Percentiles rank a stretch among this genome's conserved stretches.
Conservation (phyloP, 2,797 vertebrate genomes). For the Gastrophryne carolinensis region DNA sequence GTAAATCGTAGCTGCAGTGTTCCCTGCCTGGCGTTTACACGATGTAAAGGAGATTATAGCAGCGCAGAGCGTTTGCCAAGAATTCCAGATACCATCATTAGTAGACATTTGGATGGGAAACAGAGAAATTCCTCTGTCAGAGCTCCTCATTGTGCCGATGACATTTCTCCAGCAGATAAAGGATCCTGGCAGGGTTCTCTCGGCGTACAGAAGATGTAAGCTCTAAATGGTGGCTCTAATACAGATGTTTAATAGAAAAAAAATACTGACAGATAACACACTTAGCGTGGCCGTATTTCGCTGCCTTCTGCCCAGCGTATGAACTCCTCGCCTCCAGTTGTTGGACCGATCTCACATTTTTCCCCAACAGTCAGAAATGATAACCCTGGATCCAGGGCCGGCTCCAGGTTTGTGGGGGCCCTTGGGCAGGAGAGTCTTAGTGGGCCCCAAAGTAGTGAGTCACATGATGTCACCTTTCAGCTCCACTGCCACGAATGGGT, state of each 20-base stretch:
- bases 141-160: constrained; percentile 38
- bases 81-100: constrained; percentile 47
- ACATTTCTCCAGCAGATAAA: constrained; percentile 52
- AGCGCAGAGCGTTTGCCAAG: constrained; percentile 29
- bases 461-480: too few relatives aligned
- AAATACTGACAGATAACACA: not conserved
- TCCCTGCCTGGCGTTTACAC: constrained; percentile 18
- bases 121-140: constrained; percentile 42
- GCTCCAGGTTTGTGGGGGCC: too few relatives aligned
- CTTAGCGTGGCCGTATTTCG: not conserved
- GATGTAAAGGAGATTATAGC: constrained; percentile 40
- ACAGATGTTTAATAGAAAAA: not conserved
- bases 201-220: constrained; percentile 36
- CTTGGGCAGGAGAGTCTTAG: too few relatives aligned
- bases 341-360: too few relatives aligned
- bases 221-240: constrained; percentile 40
- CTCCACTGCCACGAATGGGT: too few relatives aligned
- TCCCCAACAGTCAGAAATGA: not conserved
- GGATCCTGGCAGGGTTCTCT: constrained; percentile 33
- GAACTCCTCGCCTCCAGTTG: too few relatives aligned
- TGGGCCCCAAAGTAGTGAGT: too few relatives aligned
- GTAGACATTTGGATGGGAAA: constrained; percentile 48
- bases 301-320: not conserved
- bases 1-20: constrained; percentile 25
- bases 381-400: too few relatives aligned